A percentile compares a stretch with the other conserved stretches of the same genome.
These are phyloP conservation scores for Hippocampus guttulatus DNA, from an alignment of 2,113 vertebrate genomes.

Conservation along the genomic window DNA sequence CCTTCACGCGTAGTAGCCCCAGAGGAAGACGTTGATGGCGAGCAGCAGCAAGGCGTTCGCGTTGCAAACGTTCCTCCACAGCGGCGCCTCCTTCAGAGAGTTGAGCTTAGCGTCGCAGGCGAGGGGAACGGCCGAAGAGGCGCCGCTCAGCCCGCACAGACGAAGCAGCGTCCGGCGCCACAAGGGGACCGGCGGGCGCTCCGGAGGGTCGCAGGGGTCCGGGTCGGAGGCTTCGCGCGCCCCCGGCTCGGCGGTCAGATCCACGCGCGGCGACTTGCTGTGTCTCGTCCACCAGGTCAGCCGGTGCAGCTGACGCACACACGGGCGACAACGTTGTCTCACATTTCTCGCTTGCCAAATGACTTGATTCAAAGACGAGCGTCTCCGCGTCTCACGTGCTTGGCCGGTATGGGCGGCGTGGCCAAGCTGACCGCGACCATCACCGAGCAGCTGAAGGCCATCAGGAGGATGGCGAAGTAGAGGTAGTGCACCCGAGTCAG, in stretches of 20 bases:
- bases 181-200: neutral
- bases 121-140: neutral
- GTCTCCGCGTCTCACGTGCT: constrained; percentile 72
- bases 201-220: neutral
- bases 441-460: constrained; percentile 69
- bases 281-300: constrained; percentile 9
- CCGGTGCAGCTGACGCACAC: neutral
- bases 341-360: neutral
- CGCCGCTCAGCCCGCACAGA: neutral
- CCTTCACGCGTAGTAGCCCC: constrained; percentile 3
- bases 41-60: constrained; percentile 1
- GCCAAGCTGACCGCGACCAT: constrained; percentile 77
- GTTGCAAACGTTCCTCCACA: constrained; percentile 9
- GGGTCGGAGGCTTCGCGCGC: neutral
- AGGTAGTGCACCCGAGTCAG: constrained; percentile 88
- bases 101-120: neutral
- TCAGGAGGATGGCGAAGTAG: constrained; percentile 89
- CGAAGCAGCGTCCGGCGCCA: neutral
- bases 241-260: neutral
- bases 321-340: neutral
- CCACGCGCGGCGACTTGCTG: neutral
- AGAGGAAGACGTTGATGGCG: constrained; percentile 1
- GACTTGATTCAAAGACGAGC: neutral
- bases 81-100: constrained; percentile 6
- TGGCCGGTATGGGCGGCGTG: constrained; percentile 77